These are phyloP conservation scores for Chromis chromis DNA, from an alignment of 2,797 vertebrate species.

Conservation along the genomic window DNA sequence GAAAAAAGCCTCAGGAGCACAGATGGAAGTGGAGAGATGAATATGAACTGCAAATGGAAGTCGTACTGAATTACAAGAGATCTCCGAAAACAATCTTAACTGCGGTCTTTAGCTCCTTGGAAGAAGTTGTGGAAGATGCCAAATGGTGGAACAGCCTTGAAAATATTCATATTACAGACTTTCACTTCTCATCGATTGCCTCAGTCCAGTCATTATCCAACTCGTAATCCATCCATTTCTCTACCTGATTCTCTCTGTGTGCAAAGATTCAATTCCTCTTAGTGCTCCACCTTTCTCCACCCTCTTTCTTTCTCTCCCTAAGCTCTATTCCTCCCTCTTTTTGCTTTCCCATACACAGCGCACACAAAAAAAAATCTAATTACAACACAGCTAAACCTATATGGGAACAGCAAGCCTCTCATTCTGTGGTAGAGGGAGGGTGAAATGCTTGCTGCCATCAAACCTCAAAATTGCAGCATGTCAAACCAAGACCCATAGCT, in stretches of 20 bases:
- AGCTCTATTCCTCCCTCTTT: constrained; percentile 59
- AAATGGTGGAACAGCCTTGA: constrained; percentile 24
- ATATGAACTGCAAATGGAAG: constrained; percentile 20
- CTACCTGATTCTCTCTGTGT: constrained; percentile 36
- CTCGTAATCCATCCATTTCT: constrained; percentile 60
- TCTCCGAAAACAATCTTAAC: constrained; percentile 22
- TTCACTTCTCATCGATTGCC: constrained; percentile 39
- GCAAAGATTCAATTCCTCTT: constrained; percentile 55
- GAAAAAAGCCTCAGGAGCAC: constrained; percentile 14
- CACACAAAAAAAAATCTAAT: constrained; percentile 72
- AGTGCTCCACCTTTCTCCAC: constrained; percentile 58
- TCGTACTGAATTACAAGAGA: constrained; percentile 24
- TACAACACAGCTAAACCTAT: constrained; percentile 82
- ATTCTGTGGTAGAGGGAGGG: constrained; percentile 78
- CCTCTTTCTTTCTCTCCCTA: constrained; percentile 45
- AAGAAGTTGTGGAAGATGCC: constrained; percentile 14
- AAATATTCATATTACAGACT: constrained; percentile 40
- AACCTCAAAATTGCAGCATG: constrained; percentile 85
- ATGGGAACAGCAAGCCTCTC: constrained; percentile 80
- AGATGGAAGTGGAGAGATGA: constrained; percentile 14
- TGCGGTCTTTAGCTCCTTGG: constrained; percentile 25
- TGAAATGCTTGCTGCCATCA: constrained; percentile 80
- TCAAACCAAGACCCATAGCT: constrained; percentile 63
- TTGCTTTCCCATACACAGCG: constrained; percentile 65
- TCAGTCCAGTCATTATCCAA: constrained; percentile 33